Conservation (phyloP, 2,113 vertebrate genomes). For the Ctenomys sociabilis region DNA sequence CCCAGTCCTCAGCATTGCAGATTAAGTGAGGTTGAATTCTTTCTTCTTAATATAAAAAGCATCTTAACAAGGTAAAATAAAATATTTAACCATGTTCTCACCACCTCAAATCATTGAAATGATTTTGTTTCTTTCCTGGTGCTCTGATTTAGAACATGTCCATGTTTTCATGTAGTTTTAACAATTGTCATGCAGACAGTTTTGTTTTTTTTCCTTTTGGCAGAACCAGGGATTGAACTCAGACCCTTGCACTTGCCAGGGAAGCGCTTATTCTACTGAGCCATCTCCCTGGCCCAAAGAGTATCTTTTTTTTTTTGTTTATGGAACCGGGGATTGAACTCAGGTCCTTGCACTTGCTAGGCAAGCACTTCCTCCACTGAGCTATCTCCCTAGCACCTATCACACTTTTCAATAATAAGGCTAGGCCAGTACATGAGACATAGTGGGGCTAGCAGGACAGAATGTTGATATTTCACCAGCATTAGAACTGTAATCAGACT, state of each 20-base stretch:
- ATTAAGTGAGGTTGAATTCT: not conserved
- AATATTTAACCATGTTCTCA: not conserved
- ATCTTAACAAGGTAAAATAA: conserved; percentile 42
- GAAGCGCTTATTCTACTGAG: too few relatives aligned
- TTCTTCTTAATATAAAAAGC: not conserved
- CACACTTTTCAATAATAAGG: conserved; percentile 7
- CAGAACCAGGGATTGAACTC: too few relatives aligned
- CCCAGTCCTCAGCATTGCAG: not conserved
- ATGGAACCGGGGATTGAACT: too few relatives aligned
- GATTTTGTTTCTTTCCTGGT: conserved; percentile 27
- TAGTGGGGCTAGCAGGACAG: not conserved
- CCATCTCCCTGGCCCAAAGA: too few relatives aligned
- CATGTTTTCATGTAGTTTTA: not conserved
- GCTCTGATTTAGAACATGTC: not conserved
- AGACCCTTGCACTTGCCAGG: too few relatives aligned
- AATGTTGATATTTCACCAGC: not conserved
- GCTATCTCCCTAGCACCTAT: too few relatives aligned
- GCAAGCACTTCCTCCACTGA: too few relatives aligned
- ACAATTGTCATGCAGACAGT: not conserved
- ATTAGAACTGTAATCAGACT: not conserved
- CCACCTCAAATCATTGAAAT: not conserved
- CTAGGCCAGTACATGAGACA: not conserved
- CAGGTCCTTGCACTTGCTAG: too few relatives aligned
- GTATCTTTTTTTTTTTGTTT: too few relatives aligned
- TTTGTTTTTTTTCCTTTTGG: too few relatives aligned